Conservation (phyloP, 2,888 invertebrate genomes). For the Andrena camellia region DNA sequence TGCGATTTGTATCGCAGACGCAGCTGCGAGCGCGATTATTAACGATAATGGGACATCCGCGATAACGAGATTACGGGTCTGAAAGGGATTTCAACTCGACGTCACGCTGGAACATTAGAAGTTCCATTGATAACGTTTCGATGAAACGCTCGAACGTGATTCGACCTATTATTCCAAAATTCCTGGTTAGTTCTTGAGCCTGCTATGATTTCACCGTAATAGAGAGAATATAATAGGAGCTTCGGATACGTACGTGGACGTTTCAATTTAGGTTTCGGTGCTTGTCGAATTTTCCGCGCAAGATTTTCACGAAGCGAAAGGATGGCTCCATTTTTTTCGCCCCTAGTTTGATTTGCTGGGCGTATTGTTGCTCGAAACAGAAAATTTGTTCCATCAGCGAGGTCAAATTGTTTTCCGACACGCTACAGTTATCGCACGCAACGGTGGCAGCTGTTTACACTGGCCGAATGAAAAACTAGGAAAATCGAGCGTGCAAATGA, state of each 20-base stretch:
- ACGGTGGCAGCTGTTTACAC: background rate
- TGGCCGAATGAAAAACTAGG: background rate
- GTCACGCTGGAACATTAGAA: constrained; percentile 5
- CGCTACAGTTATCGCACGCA: background rate
- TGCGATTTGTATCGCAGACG: constrained; percentile 1
- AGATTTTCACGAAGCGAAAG: background rate
- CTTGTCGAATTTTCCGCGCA: background rate
- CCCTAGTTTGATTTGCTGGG: background rate
- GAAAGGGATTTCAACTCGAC: constrained; percentile 16
- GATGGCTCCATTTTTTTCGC: background rate
- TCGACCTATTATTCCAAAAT: background rate
- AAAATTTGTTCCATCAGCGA: background rate
- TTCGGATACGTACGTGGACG: too few species aligned
- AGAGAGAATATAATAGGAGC: too few species aligned
- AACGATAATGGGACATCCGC: constrained; percentile 7
- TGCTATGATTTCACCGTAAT: too few species aligned
- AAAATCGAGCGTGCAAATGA: constrained; percentile 15
- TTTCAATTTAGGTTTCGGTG: background rate
- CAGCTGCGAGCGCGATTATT: constrained; percentile 2
- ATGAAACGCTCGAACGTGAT: background rate
- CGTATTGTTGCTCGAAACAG: background rate
- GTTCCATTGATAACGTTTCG: constrained; percentile 12
- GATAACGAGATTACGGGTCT: constrained; percentile 21
- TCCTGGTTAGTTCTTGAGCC: too few species aligned
- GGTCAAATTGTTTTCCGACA: background rate